Evolutionary conservation across 92 coral and sea anemone genomes (phyloP).

Genomic region (Ricordea florida): DNA sequence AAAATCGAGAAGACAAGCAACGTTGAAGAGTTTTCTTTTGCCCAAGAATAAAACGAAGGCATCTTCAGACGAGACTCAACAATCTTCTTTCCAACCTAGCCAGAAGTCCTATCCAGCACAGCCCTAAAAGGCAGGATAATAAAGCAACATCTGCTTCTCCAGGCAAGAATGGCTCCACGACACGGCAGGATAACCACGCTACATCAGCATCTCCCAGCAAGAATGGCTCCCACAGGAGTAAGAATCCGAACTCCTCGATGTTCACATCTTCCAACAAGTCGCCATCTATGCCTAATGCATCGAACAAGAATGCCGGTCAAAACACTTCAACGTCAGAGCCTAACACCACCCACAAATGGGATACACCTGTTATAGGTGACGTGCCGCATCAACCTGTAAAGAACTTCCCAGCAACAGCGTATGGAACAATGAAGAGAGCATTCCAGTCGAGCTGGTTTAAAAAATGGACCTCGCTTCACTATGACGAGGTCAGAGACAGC

Average conservation of each 20-base stretch:
- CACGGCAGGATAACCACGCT: too few species aligned
- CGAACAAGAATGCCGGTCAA: not conserved
- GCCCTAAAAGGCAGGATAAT: not conserved
- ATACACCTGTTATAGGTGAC: not conserved
- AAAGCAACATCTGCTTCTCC: too few species aligned
- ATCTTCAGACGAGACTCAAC: not conserved
- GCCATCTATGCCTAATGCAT: not conserved
- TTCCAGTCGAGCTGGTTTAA: too few species aligned
- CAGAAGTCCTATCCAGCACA: not conserved
- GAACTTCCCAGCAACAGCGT: too few species aligned
- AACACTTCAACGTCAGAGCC: not conserved
- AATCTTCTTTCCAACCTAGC: not conserved
- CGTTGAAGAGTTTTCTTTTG: not conserved
- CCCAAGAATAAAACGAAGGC: not conserved
- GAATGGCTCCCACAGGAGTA: not conserved
- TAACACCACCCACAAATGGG: not conserved
- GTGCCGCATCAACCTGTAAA: too few species aligned
- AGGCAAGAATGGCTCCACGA: too few species aligned
- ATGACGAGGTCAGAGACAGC: too few species aligned
- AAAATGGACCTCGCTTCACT: too few species aligned
- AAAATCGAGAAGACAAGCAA: not conserved
- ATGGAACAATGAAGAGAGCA: not conserved
- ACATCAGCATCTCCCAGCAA: not conserved
- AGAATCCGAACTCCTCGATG: not conserved
- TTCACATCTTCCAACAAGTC: not conserved